phyloP scores from a whole-genome alignment of 2,113 vertebrate species.

The Microtus richardsoni region DNA sequence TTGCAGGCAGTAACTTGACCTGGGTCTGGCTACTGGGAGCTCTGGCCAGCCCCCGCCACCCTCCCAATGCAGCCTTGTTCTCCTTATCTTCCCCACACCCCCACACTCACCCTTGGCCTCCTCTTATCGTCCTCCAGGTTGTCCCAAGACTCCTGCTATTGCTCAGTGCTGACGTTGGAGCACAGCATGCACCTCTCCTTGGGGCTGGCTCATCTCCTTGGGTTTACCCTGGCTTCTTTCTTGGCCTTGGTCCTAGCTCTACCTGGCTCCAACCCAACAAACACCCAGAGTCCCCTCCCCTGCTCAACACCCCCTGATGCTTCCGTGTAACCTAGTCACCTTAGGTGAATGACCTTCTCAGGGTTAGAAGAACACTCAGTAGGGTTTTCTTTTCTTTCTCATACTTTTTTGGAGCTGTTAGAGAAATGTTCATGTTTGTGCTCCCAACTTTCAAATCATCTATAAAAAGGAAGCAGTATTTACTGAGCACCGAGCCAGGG shows the following conservation, averaged over 20 bases:
- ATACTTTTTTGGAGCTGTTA: slow-evolving; percentile 36
- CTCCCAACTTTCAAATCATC: not conserved
- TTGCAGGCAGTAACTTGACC: not conserved
- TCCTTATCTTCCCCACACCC: not conserved
- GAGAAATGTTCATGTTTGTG: not conserved
- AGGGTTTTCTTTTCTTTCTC: slow-evolving; percentile 42
- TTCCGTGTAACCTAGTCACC: slow-evolving; percentile 7
- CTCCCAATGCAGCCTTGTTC: too few relatives aligned
- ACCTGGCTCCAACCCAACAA: not conserved
- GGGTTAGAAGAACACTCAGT: not conserved
- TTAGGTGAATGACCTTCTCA: slow-evolving; percentile 31
- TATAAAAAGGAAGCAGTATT: not conserved
- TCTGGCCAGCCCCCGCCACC: not conserved
- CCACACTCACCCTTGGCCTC: slow-evolving; percentile 28
- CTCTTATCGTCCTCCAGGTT: not conserved
- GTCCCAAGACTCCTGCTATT: not conserved
- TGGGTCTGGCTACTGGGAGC: not conserved
- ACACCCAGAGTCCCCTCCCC: not conserved
- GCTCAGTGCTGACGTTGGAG: not conserved
- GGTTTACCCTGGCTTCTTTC: slow-evolving; percentile 6
- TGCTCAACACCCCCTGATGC: not conserved
- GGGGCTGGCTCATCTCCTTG: slow-evolving; percentile 47
- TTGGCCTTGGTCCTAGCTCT: slow-evolving; percentile 34
- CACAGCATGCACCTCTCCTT: slow-evolving; percentile 30
- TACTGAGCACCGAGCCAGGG: not conserved